These are phyloP conservation scores for Boleophthalmus pectinirostris DNA, from an alignment of 2,113 vertebrate genomes.

Conservation along the genomic window DNA sequence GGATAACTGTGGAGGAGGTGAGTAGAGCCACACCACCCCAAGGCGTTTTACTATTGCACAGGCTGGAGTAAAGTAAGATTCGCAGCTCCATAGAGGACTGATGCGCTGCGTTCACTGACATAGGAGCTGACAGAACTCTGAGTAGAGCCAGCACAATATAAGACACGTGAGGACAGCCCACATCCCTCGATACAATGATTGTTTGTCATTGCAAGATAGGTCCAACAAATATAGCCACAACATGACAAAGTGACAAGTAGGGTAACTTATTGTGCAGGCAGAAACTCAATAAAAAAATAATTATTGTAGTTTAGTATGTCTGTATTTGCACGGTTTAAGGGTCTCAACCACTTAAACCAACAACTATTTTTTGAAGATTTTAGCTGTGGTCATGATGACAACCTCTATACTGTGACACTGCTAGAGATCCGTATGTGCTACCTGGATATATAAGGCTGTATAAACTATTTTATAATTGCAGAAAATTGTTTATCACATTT, in stretches of 20 bases:
- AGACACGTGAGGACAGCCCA: slow-evolving; percentile 3
- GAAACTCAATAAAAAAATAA: too few relatives aligned
- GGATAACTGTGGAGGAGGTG: slow-evolving; percentile 28
- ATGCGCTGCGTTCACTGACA: slow-evolving; percentile 15
- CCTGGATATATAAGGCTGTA: too few relatives aligned
- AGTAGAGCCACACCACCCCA: slow-evolving; percentile 50
- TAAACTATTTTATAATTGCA: too few relatives aligned
- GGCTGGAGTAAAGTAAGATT: slow-evolving; percentile 46
- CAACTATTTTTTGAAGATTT: not conserved
- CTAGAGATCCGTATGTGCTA: too few relatives aligned
- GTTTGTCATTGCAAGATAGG: not conserved
- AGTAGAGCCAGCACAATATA: slow-evolving; percentile 18
- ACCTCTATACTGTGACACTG: too few relatives aligned
- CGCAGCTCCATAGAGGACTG: slow-evolving; percentile 37
- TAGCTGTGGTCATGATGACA: not conserved
- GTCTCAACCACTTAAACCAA: not conserved
- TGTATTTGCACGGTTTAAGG: too few relatives aligned
- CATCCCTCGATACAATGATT: not conserved
- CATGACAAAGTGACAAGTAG: not conserved
- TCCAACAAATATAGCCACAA: not conserved
- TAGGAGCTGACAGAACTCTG: slow-evolving; percentile 34
- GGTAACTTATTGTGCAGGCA: too few relatives aligned
- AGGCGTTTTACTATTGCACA: slow-evolving; percentile 44
- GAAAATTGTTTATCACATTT: too few relatives aligned
- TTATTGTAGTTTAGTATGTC: too few relatives aligned